phyloP scores from a whole-genome alignment of 2,888 invertebrate genomes.

The Hydrotaea diabolus region DNA sequence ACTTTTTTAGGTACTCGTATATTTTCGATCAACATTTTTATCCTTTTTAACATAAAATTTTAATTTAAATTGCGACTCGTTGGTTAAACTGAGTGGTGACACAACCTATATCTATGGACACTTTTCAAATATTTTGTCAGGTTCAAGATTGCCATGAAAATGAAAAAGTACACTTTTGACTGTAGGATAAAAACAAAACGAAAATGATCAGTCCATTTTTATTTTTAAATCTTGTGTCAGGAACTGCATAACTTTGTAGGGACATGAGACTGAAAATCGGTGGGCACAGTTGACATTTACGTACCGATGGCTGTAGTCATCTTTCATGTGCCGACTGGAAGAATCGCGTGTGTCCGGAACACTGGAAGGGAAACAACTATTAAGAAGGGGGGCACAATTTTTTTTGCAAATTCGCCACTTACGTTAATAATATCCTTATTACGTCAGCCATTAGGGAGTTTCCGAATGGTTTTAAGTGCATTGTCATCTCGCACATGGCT shows the following conservation, averaged over 20 bases:
- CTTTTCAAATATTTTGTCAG: no score
- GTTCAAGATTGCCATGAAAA: no score
- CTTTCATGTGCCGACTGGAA: not conserved
- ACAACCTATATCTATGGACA: no score
- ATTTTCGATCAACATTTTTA: no score
- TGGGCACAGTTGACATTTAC: slow-evolving; percentile 31
- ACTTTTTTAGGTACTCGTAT: not conserved
- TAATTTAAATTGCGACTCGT: no score
- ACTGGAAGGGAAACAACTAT: slow-evolving; percentile 9
- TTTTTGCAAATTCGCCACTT: slow-evolving; percentile 67
- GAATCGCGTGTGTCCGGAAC: not conserved
- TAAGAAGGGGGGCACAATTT: not conserved
- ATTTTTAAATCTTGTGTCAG: slow-evolving; percentile 51
- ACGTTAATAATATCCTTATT: slow-evolving; percentile 85
- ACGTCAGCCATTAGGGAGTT: slow-evolving; percentile 85
- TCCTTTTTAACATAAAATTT: no score
- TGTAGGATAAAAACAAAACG: no score
- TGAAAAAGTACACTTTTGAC: no score
- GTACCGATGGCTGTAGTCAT: slow-evolving; percentile 11
- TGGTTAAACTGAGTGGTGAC: no score
- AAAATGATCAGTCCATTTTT: no score
- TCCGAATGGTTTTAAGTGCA: slow-evolving; percentile 82
- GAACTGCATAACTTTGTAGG: slow-evolving; percentile 69
- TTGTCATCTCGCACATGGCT: slow-evolving; percentile 85
- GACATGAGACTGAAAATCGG: slow-evolving; percentile 70